Base-by-base conservation (phyloP, 2,888 invertebrate species). In the Allolobophora icterica region DNA sequence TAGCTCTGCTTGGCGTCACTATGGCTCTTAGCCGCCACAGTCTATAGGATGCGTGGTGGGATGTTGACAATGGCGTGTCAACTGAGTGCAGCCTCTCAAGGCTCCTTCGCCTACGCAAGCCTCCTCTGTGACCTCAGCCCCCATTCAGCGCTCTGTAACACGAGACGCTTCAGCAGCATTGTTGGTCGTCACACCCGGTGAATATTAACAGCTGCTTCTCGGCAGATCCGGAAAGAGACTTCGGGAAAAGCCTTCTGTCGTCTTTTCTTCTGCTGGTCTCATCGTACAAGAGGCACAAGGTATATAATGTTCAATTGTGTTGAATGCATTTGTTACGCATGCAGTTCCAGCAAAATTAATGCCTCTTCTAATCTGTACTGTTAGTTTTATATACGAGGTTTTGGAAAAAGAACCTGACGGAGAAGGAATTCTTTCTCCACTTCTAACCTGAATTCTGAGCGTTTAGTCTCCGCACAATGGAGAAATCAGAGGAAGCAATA, bases 41-140 rank as follows among this genome's bases (percentile, higher is more conserved):
- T 71, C 30, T n/a, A n/a, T n/a, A 71, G 71, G 71, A n/a, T 0
- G 42, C 38, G 38, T 8, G 8, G n/a, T 5, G 15, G 71, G 71
- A n/a, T 71, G 71, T 71, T 71, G 71, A 71, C 71, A 71, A 71
- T 71, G 71, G 71, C 71, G 71, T 71, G 71, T 71, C 71, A 71
- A n/a, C 71, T n/a, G 71, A 71, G 71, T 71, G 71, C 71, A 71
- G 30, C 71, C 8, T 71, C 71, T 71, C 71, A 71, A n/a, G 52
- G 71, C n/a, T n/a, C 17, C 71, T 71, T 71, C 71, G 71, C 71
- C 71, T 71, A n/a, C n/a, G 71, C 71, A 71, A 15, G 19, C 52
- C 13, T 21, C 52, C 52, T 42, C 42, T 42, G 8, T 42, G 42
- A 42, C 42, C 42, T 42, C 42, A 42, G 13, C 52, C 52, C 11